Evolutionary conservation across 2,113 vertebrate species (phyloP).

Genomic region (Scortum barcoo): DNA sequence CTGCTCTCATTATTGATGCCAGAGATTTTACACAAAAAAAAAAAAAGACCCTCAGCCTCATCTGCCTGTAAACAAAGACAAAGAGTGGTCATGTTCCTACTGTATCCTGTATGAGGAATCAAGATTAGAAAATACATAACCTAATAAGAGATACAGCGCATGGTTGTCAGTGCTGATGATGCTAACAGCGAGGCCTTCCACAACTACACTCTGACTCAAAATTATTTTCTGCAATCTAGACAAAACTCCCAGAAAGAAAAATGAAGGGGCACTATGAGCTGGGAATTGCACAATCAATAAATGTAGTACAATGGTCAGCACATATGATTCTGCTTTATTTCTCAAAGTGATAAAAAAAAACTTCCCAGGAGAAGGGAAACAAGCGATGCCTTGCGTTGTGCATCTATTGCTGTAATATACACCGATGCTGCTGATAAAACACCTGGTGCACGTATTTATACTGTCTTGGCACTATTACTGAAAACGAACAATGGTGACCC

Average conservation of each 20-base stretch:
- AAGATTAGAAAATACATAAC: constrained; percentile 5
- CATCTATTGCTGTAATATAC: not conserved
- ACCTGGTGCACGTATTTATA: constrained; percentile 5
- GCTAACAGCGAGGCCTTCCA: constrained; percentile 2
- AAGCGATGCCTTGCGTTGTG: not conserved
- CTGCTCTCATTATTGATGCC: constrained; percentile 4
- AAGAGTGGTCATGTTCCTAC: not conserved
- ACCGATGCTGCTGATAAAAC: constrained; percentile 18
- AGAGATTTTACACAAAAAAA: constrained; percentile 1
- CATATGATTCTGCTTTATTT: constrained; percentile 10
- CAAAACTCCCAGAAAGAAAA: constrained; percentile 43
- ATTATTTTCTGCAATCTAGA: constrained; percentile 49
- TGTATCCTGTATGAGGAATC: not conserved
- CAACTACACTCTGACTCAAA: constrained; percentile 29
- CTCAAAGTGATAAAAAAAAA: not conserved
- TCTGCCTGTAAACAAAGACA: constrained; percentile 3
- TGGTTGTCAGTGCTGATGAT: constrained; percentile 30
- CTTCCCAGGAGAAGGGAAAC: not conserved
- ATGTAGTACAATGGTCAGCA: constrained; percentile 8
- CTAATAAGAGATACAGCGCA: not conserved
- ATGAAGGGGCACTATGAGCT: not conserved
- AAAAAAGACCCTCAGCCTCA: not conserved
- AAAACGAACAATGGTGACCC: not conserved
- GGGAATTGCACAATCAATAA: constrained; percentile 43
- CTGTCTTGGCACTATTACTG: constrained; percentile 9